Evolutionary conservation across 2,888 invertebrate genomes (phyloP), one percentile per base, ranked within the genome.

Genomic region (Cinara cedri): DNA sequence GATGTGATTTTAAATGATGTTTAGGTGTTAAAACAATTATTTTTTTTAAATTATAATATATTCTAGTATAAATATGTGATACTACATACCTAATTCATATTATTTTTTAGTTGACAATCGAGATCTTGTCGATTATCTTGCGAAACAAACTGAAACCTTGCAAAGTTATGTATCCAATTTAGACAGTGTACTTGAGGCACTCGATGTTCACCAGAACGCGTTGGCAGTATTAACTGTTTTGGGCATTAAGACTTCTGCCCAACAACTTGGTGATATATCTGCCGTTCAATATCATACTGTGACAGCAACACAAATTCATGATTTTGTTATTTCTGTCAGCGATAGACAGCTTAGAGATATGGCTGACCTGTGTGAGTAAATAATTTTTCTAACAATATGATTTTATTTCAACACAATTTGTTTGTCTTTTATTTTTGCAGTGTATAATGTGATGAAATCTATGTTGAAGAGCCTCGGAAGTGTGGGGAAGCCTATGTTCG

Each of bases 121-220:
- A 42, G 93, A 94, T 83, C 86, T 95, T 82, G 90, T 90, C 82
- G 93, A 92, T 81, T 89, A 91, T 83, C 88, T 94, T 83, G 89
- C 88, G 81, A 93, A 94, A 85, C 93, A 93, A n/a, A 90, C 90
- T 76, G 95, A 96, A 81, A 88, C 93, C 3, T 87, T 97, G 78
- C 88, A 91, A 82, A 92, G 94, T 85, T 95, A 96, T 87, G 90
- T 90, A 83, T 91, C 91, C 82, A 94, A 95, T 85, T 88, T 97
- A 83, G 95, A 93, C 85, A 96, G 93, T 86, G 96, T 96, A 49
- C 87, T 97, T 84, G 96, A 95, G 86, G 96, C 96, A 0, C 88
- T 97, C 81, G 94, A 96, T 85, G 88, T 94, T 81, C 95, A 96
- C 84, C 94, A 96, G 85, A 96, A 97, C 87, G 95, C 96, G 11